Evolutionary conservation across 2,113 vertebrate genomes (phyloP).

Genomic region (Psephotus haematonotus): DNA sequence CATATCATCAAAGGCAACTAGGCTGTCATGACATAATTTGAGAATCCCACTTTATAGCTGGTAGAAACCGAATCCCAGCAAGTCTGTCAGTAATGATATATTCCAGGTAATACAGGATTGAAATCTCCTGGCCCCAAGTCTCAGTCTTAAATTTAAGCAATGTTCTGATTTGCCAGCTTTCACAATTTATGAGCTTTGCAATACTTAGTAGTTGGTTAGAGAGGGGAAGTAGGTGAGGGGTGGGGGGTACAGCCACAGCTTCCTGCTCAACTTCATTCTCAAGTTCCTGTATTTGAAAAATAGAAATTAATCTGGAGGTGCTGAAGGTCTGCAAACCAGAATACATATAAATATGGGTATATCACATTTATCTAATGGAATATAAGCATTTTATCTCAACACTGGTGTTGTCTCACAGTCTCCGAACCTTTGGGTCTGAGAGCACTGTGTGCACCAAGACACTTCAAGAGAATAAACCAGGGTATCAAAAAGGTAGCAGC

Average conservation of each 20-base stretch:
- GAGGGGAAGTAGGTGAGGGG: background rate
- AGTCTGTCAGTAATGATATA: background rate
- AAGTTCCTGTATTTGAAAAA: background rate
- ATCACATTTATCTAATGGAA: background rate
- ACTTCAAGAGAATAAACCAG: background rate
- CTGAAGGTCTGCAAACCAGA: background rate
- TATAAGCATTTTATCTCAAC: background rate
- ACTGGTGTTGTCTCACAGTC: background rate
- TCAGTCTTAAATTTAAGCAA: background rate
- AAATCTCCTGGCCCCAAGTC: background rate
- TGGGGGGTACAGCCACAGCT: background rate
- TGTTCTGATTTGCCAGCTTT: slow-evolving; percentile 33
- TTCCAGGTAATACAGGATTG: background rate
- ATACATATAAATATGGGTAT: background rate
- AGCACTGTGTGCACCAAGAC: background rate
- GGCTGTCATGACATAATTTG: slow-evolving; percentile 9
- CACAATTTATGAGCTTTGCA: slow-evolving; percentile 5
- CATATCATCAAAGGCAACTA: slow-evolving; percentile 32
- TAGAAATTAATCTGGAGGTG: background rate
- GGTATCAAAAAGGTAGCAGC: background rate
- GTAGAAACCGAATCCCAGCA: background rate
- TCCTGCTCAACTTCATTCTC: slow-evolving; percentile 12
- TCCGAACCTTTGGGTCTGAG: background rate
- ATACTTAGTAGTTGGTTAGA: background rate
- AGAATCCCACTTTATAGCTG: slow-evolving; percentile 33